Evolutionary conservation across 2,113 vertebrate species (phyloP).

Genomic region (Clinocottus analis): DNA sequence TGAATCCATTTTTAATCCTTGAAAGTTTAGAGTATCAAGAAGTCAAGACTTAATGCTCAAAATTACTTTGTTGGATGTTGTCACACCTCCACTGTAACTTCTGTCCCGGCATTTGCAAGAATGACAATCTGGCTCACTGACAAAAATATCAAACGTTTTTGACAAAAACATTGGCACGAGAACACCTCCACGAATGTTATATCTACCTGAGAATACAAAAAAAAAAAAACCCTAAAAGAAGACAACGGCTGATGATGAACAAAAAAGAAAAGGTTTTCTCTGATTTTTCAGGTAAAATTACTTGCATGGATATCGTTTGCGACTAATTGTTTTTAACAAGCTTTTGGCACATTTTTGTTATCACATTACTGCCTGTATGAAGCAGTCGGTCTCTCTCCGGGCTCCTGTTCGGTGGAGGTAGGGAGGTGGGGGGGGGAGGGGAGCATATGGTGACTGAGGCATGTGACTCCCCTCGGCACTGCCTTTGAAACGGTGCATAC

Average conservation of each 20-base stretch:
- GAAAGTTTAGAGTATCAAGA: slow-evolving; percentile 32
- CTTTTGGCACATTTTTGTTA: neutral
- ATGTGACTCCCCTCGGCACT: slow-evolving; percentile 45
- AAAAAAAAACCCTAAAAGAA: neutral
- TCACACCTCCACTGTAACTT: neutral
- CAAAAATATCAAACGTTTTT: slow-evolving; percentile 1
- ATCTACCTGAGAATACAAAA: neutral
- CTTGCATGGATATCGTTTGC: neutral
- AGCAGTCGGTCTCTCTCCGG: slow-evolving; percentile 13
- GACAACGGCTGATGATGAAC: neutral
- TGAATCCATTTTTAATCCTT: slow-evolving; percentile 29
- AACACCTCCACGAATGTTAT: neutral
- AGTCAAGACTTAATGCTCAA: slow-evolving; percentile 10
- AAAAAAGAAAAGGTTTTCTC: neutral
- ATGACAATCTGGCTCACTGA: neutral
- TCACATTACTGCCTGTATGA: slow-evolving; percentile 2
- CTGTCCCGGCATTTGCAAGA: neutral
- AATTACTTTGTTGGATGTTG: neutral
- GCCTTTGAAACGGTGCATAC: slow-evolving; percentile 58
- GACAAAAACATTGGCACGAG: neutral
- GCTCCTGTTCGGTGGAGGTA: slow-evolving; percentile 22
- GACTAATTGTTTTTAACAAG: neutral
- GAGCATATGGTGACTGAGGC: slow-evolving; percentile 61
- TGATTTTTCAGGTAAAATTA: neutral
- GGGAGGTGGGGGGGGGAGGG: neutral